phyloP scores from a whole-genome alignment of 2,797 vertebrate species.

The Brotula barbata region DNA sequence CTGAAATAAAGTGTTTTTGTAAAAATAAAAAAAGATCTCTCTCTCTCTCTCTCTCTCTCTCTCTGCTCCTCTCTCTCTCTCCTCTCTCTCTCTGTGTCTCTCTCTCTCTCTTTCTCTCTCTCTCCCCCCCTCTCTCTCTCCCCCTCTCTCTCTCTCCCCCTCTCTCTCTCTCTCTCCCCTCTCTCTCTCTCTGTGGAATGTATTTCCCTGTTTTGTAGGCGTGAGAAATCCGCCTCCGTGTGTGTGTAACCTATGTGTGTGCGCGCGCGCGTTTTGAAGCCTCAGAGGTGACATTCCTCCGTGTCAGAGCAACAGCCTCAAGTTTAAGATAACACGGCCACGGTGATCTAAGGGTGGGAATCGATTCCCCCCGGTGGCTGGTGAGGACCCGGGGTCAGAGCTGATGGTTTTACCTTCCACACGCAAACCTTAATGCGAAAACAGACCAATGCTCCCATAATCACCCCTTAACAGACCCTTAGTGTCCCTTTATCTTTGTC shows the following conservation, averaged over 20 bases:
- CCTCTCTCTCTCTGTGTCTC: slow-evolving; percentile 31
- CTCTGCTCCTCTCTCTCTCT: no score
- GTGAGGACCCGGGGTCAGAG: slow-evolving; percentile 70
- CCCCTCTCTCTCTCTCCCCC: slow-evolving; percentile 12
- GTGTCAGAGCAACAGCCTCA: slow-evolving; percentile 77
- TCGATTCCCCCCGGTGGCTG: slow-evolving; percentile 73
- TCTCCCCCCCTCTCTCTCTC: slow-evolving; percentile 7
- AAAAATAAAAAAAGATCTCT: no score
- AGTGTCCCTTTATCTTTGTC: slow-evolving; percentile 13
- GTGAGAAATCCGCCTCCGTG: slow-evolving; percentile 65
- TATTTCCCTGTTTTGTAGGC: slow-evolving; percentile 67
- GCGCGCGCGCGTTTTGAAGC: slow-evolving; percentile 55
- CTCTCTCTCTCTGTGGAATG: slow-evolving; percentile 54
- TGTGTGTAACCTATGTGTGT: slow-evolving; percentile 57
- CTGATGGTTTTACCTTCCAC: slow-evolving; percentile 78
- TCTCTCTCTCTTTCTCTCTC: slow-evolving; percentile 21
- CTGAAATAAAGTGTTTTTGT: no score
- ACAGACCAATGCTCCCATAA: slow-evolving; percentile 44
- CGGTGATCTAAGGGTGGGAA: slow-evolving; percentile 80
- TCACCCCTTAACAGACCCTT: slow-evolving; percentile 26
- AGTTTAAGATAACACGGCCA: slow-evolving; percentile 81
- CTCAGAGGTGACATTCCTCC: slow-evolving; percentile 76
- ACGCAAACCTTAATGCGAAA: slow-evolving; percentile 66
- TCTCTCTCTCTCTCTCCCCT: slow-evolving; percentile 14
- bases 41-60: no score